phyloP scores from a whole-genome alignment of 2,797 vertebrate species.

The Rhynchotus rufescens region DNA sequence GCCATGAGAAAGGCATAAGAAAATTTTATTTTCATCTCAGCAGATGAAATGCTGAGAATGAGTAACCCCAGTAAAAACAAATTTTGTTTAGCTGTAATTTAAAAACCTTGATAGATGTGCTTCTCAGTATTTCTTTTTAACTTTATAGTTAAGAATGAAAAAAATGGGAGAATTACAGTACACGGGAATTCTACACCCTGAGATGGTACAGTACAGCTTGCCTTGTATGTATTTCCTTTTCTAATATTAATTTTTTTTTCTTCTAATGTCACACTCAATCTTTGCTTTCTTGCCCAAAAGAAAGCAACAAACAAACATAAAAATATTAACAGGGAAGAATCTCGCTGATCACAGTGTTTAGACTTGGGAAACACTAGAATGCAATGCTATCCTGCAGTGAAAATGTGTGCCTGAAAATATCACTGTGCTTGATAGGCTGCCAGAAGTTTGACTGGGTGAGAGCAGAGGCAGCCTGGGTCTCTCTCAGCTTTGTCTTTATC shows the following conservation, averaged over 20 bases:
- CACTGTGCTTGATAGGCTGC: neutral
- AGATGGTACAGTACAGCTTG: neutral
- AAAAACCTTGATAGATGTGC: neutral
- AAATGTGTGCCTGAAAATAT: neutral
- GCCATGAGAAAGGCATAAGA: neutral
- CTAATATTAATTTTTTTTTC: neutral
- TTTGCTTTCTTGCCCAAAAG: neutral
- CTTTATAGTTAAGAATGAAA: neutral
- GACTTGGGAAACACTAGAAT: neutral
- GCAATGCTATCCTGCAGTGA: neutral
- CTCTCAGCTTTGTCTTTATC: slow-evolving; percentile 7
- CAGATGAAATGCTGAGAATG: neutral
- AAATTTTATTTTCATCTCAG: neutral
- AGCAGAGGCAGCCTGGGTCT: neutral
- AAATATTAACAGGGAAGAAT: neutral
- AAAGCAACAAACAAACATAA: neutral
- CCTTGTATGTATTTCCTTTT: neutral
- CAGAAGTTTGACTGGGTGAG: neutral
- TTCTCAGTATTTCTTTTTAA: neutral
- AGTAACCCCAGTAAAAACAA: neutral
- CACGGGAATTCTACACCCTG: neutral
- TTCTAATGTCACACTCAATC: neutral
- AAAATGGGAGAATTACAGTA: neutral
- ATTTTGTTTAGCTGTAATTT: neutral
- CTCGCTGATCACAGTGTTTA: neutral